Base-by-base conservation (phyloP, 2,888 invertebrate species). In the Drosophila melanocephala region DNA sequence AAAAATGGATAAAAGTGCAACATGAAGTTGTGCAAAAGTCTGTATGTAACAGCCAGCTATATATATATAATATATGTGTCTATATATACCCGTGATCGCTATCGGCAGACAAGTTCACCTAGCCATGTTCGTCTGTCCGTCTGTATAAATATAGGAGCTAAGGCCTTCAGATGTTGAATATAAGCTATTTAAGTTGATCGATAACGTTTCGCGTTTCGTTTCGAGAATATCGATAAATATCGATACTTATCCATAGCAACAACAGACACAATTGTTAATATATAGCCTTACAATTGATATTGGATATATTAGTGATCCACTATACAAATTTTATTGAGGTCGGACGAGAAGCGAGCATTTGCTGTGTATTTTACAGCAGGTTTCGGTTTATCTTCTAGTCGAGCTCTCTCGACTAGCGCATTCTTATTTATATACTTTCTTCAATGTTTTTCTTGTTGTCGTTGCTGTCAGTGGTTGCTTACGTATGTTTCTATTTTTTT, bases 391-490 rank as follows among this genome's bases (percentile, higher is more conserved):
- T 26, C 16, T 26, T 26, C 5, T 16, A 1, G 47, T 47, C 26
- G 16, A 47, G 16, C 47, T 9, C 26, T 47, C 47, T 47, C 16
- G 26, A 26, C 16, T 47, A 26, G 9, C 26, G 26, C 26, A 2
- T 28, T 47, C 47, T 26, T 47, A 16, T 9, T 47, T 26, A 3
- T 9, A 1, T 22, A 2, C 14, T 3, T 14, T 4, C 2, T 7
- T 5, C 0, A 22, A 22, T 22, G 22, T 4, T 47, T 28, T 26
- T 50, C 2, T 16, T 56, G 9, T 39, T 53, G 76, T 64, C 44
- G 60, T 44, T 50, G 58, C 44, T 70, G 50, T 30, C 35, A 71
- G 62, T 78, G 66, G 70, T 78, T 62, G 69, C 64, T 72, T 37
- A 39, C 61, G 50, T 53, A 55, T 51, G 33, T 51, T 63, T 55